Conservation (phyloP, 92 coral and sea anemone genomes). For the Siderastrea radians region DNA sequence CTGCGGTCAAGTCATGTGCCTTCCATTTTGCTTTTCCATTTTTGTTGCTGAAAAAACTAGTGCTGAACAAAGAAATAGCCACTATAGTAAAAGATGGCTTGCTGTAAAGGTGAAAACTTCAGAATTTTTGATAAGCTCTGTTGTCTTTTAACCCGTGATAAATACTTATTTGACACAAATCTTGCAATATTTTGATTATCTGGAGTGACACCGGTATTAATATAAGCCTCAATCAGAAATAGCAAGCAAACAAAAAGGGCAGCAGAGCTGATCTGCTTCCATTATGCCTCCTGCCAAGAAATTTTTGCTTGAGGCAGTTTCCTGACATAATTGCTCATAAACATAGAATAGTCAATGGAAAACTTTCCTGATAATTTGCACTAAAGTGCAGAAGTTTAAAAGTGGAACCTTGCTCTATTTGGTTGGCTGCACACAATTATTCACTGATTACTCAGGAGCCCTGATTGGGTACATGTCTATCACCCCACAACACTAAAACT, state of each 20-base stretch:
- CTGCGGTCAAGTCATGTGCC: slow-evolving; percentile 11
- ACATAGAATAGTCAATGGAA: background rate
- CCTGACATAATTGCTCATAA: background rate
- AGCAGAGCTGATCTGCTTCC: background rate
- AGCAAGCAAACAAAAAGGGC: slow-evolving; percentile 5
- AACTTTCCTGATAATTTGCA: slow-evolving; percentile 10
- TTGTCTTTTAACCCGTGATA: background rate
- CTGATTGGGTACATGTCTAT: slow-evolving; percentile 29
- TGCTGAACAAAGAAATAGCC: background rate
- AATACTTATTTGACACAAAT: slow-evolving; percentile 31
- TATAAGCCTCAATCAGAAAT: background rate
- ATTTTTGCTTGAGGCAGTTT: slow-evolving; percentile 18
- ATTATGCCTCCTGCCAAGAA: background rate
- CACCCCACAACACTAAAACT: slow-evolving; percentile 29
- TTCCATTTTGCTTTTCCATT: slow-evolving; percentile 1
- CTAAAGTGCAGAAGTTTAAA: background rate
- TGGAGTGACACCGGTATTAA: slow-evolving; percentile 3
- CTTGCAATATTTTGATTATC: slow-evolving; percentile 33
- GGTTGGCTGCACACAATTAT: slow-evolving; percentile 43
- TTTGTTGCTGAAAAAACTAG: background rate
- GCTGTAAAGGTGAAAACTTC: background rate
- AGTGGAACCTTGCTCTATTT: background rate
- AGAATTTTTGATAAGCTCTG: background rate
- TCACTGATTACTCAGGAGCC: slow-evolving; percentile 1
- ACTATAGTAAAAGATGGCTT: background rate